Evolutionary conservation across 2,797 vertebrate species (phyloP), one percentile per base, ranked within the genome.

Genomic region (Bufotes viridis): DNA sequence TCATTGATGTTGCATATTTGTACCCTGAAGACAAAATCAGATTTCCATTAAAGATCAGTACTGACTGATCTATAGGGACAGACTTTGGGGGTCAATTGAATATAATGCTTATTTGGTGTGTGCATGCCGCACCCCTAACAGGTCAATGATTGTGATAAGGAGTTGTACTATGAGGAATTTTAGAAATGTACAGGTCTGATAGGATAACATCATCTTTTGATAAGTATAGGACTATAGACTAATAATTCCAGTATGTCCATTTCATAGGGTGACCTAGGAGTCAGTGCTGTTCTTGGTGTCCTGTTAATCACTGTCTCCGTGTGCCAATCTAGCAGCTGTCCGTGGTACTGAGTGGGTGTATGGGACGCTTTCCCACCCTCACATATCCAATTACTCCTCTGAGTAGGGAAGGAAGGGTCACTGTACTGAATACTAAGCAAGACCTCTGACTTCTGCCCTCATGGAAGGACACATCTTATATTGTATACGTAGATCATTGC

Each of bases 311-410:
- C 1, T 86, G 84, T 86, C 61, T 67, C 17, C 20, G 18, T 67
- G 51, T 67, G 60, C 75, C 61, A 86, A 18, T 69, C 74, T 69
- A 53, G 60, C 84, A 86, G 84, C 76, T 78, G 74, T 78, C 84
- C 76, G 34, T 86, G 75, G 74, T 79, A 79, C 84, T 86, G 75
- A 67, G 84, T 86, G 74, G 76, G 84, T 86, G 75, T 79, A 63
- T 65, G 12, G 24, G 70, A 74, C 55, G 57, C 63, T 78, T 78
- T 84, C 18, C 82, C 70, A 75, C 70, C 82, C 69, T 75, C 70
- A 75, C 55, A 84, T 42, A 61, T 53, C 57, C 70, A 60, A 63
- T 74, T 76, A 76, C 22, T 34, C 22, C 22, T 85, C 58, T 26
- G 13, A n/a, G 75, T 79, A 78, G 79, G 84, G 49, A 61, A 67